Evolutionary conservation across 2,888 invertebrate species (phyloP).

Genomic region (Mythimna lalbum): DNA sequence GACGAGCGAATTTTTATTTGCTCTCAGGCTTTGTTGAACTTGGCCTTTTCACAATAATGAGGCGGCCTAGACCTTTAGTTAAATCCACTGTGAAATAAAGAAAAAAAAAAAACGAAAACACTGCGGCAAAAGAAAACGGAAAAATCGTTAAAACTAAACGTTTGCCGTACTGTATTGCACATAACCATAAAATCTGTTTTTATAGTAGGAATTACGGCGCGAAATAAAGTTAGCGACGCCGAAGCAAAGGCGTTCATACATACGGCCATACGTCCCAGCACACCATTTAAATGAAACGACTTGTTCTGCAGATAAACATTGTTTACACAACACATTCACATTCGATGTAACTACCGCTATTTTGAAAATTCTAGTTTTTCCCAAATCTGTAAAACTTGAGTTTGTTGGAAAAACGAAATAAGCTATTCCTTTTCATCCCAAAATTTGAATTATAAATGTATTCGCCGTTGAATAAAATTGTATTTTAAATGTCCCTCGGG

Average conservation of each 20-base stretch:
- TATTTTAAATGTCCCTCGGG: constrained; percentile 45
- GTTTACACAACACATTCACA: neutral
- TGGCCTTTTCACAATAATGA: constrained; percentile 28
- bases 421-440: constrained; percentile 34
- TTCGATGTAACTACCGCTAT: constrained; percentile 1
- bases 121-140: constrained; percentile 30
- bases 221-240: constrained; percentile 32
- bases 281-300: constrained; percentile 30
- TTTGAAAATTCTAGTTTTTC: constrained; percentile 17
- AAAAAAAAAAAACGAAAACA: constrained; percentile 12
- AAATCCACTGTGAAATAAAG: constrained; percentile 8
- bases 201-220: constrained; percentile 34
- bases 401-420: constrained; percentile 25
- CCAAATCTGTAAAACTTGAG: constrained; percentile 5
- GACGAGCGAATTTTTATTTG: constrained; percentile 32
- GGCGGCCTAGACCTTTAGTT: constrained; percentile 9
- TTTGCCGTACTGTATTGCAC: constrained; percentile 29
- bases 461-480: constrained; percentile 43
- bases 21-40: constrained; percentile 25
- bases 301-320: constrained; percentile 42
- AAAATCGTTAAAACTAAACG: constrained; percentile 33
- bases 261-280: constrained; percentile 9
- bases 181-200: constrained; percentile 31
- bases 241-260: constrained; percentile 16
- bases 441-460: constrained; percentile 42